Conservation (phyloP, 2,113 vertebrate species). For the Myotis lucifugus region DNA sequence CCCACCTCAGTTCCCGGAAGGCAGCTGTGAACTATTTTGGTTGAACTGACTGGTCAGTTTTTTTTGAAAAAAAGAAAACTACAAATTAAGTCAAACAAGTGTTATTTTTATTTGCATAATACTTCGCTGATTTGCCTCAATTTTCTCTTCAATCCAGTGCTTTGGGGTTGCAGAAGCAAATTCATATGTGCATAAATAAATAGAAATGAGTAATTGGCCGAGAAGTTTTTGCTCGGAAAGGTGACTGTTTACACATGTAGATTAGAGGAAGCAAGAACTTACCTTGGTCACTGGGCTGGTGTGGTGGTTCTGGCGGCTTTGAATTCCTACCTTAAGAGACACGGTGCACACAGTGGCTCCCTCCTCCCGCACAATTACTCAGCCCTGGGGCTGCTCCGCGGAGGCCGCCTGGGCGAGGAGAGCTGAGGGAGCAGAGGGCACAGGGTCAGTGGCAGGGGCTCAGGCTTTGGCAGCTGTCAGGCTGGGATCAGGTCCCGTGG, state of each 20-base stretch:
- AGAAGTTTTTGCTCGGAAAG: not conserved
- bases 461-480: not conserved
- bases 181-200: conserved; percentile 51
- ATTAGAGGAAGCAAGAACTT: conserved; percentile 5
- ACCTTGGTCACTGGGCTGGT: not conserved
- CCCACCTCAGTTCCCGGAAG: not conserved
- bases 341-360: too few species aligned
- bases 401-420: not conserved
- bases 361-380: rapidly evolving
- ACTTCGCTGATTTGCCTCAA: conserved; percentile 29
- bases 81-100: conserved; percentile 56
- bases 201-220: conserved; percentile 36
- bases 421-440: rapidly evolving
- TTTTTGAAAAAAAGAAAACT: conserved; percentile 11
- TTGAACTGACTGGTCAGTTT: conserved; percentile 41
- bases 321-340: not conserved
- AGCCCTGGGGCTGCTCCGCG: not conserved
- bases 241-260: not conserved
- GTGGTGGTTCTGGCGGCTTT: not conserved
- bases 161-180: conserved; percentile 52
- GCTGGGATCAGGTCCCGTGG: not conserved
- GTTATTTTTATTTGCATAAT: conserved; percentile 58
- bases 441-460: rapidly evolving
- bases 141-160: conserved; percentile 58
- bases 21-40: not conserved